Evolutionary conservation across 2,888 invertebrate species (phyloP), one percentile per base, ranked within the genome.

Genomic region (Dasysyrphus albostriatus): DNA sequence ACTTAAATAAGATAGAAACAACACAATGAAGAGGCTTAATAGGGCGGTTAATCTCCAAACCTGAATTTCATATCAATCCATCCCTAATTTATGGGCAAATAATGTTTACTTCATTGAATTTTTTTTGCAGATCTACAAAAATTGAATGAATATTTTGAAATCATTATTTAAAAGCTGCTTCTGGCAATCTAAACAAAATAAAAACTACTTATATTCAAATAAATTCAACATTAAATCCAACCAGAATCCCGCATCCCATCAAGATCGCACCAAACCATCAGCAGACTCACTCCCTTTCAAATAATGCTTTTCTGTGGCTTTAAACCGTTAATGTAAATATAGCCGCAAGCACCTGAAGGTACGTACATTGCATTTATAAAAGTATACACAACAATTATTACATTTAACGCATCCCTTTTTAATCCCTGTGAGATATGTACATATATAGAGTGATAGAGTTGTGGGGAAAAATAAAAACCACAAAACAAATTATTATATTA

Each of bases 401-500:
- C 58, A 61, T 59, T 14, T 16, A 77, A 42, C 47, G 37, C 67
- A 67, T 78, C 47, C 54, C 24, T 69, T 69, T 24, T 80, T 81
- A 81, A 84, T 84, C 81, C 84, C 44, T 81, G 49, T 67, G 67
- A 42, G 67, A 75, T 44, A n/a, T n/a, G n/a, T n/a, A n/a, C n/a
- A n/a, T n/a, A 69, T 34, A 37, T 34, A 58, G n/a, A 58, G 19
- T 59, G 42, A 39, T 24, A 39, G 39, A 61, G 24, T 42, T 24
- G 54, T 65, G 77, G 32, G 14, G 51, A 67, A 54, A 70, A 51
- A 61, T 61, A 63, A 75, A 84, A 78, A 78, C 85, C 85, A 63
- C 85, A 85, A 82, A 81, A 77, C 73, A 82, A 72, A 85, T 82
- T 78, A 85, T 82, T 85, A 74, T 74, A 78, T 83, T 83, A 79